Conservation (phyloP, 2,888 invertebrate species). For the Mellilla xanthometata region DNA sequence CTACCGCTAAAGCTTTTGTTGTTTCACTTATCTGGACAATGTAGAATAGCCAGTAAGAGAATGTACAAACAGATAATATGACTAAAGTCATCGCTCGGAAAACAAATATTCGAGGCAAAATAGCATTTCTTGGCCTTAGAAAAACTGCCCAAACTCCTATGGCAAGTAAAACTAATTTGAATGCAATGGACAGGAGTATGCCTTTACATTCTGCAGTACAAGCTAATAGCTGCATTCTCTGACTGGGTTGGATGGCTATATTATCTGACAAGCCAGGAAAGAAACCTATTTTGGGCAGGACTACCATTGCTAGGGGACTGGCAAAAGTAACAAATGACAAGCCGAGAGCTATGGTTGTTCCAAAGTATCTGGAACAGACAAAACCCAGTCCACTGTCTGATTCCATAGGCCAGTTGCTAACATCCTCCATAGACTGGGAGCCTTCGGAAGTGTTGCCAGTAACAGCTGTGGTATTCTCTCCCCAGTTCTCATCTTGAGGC, state of each 20-base stretch:
- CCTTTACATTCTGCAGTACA: constrained; percentile 98
- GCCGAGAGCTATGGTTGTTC: constrained; percentile 89
- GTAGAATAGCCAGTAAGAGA: constrained; percentile 99
- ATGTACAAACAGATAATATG: constrained; percentile 94
- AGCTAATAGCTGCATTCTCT: constrained; percentile 87
- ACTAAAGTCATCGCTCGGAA: constrained; percentile 95
- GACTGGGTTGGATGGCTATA: constrained; percentile 86
- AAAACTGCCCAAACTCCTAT: constrained; percentile 97
- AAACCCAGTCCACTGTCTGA: constrained; percentile 87
- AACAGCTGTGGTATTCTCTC: constrained; percentile 98
- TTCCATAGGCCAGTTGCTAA: constrained; percentile 92
- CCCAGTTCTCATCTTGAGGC: constrained; percentile 99
- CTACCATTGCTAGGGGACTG: constrained; percentile 97
- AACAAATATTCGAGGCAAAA: constrained; percentile 95
- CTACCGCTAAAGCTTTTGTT: constrained; percentile 89
- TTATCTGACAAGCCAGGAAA: constrained; percentile 89
- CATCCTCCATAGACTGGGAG: constrained; percentile 96
- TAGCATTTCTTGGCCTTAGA: constrained; percentile 91
- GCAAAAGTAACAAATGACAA: constrained; percentile 92
- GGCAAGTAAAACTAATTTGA: constrained; percentile 93
- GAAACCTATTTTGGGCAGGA: constrained; percentile 94
- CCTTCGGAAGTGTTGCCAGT: constrained; percentile 98
- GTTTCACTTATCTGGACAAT: constrained; percentile 94
- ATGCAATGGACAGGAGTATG: constrained; percentile 93
- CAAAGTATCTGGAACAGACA: constrained; percentile 91